Evolutionary conservation across 30 jellyfish, hydroid and myxozoan genomes (phyloP), one percentile per base, ranked within the genome.

Genomic region (Aurelia sp.): DNA sequence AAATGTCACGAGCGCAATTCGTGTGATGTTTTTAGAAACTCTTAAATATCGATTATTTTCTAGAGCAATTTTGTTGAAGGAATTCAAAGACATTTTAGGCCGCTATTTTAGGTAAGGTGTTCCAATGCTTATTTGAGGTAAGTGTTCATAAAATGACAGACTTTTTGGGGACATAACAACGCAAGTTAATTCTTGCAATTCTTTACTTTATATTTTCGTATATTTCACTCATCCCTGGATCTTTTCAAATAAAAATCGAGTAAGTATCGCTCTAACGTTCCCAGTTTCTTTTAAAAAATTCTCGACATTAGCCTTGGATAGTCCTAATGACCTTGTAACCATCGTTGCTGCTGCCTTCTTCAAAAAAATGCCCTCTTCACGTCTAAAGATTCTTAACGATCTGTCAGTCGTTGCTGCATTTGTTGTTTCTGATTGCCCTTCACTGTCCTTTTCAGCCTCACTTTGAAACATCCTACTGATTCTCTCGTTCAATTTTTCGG

Each of bases 141-240:
- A 37, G 50, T 37, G 50, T 37, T 0, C 7, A 5, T 37, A 7
- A 37, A 7, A 37, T 37, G 50, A 3, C 10, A 5, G 50, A 4
- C 50, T 37, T 37, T 7, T 4, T 7, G 11, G 50, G 10, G 10
- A 10, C 10, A 37, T 4, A 3, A 7, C 4, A 4, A 37, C 10
- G 50, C 7, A 37, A 37, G 9, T 7, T 37, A 37, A 5, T 37
- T 37, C 50, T 37, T 3, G 4, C 10, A 37, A 4, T 37, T 37
- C 50, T 37, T 37, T 37, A 37, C 50, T 13, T 13, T 59, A 21
- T 4, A 59, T 59, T 59, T 59, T 59, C 69, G 11, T n/a, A n/a
- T 59, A 59, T 21, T 59, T 59, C 33, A 59, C 13, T n/a, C 69
- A 13, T 59, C 69, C 69, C 69, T 59, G 69, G 6, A 59, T n/a